These are phyloP conservation scores for Spea multiplicata DNA, from an alignment of 2,113 vertebrate species.

Conservation along the genomic window DNA sequence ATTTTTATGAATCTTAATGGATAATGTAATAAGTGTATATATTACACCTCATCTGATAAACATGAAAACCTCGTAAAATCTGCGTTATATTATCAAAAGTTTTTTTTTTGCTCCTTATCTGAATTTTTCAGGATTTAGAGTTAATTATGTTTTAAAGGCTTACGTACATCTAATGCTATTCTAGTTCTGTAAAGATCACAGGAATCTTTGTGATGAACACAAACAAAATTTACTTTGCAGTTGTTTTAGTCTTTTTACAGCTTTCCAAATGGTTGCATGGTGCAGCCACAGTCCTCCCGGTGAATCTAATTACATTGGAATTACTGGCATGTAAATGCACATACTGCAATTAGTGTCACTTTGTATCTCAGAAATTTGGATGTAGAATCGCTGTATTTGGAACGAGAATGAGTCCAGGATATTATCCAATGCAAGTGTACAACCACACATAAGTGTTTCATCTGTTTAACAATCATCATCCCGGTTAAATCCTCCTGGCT, in stretches of 20 bases:
- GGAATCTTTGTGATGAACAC: not conserved
- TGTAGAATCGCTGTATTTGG: conserved; percentile 9
- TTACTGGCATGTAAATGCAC: conserved; percentile 36
- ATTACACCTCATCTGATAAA: too few relatives aligned
- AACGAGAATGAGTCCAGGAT: conserved; percentile 24
- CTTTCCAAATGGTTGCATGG: conserved; percentile 33
- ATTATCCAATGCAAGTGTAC: conserved; percentile 36
- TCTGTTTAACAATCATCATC: conserved; percentile 48
- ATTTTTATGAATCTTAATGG: too few relatives aligned
- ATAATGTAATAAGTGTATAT: too few relatives aligned
- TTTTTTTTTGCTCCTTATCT: not conserved
- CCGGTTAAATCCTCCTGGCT: conserved; percentile 44
- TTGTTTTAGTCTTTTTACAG: not conserved
- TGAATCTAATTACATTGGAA: conserved; percentile 37
- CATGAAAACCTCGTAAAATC: too few relatives aligned
- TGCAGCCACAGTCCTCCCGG: conserved; percentile 6
- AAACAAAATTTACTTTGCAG: conserved; percentile 16
- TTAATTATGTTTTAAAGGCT: conserved; percentile 24
- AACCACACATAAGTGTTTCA: conserved; percentile 44
- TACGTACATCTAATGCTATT: conserved; percentile 14
- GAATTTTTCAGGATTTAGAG: conserved; percentile 36
- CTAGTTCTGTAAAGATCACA: conserved; percentile 22
- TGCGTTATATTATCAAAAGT: too few relatives aligned
- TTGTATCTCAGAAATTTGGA: conserved; percentile 44
- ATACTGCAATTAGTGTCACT: conserved; percentile 46